Evolutionary conservation across 2,888 invertebrate species (phyloP).

Genomic region (Bugulina stolonifera): DNA sequence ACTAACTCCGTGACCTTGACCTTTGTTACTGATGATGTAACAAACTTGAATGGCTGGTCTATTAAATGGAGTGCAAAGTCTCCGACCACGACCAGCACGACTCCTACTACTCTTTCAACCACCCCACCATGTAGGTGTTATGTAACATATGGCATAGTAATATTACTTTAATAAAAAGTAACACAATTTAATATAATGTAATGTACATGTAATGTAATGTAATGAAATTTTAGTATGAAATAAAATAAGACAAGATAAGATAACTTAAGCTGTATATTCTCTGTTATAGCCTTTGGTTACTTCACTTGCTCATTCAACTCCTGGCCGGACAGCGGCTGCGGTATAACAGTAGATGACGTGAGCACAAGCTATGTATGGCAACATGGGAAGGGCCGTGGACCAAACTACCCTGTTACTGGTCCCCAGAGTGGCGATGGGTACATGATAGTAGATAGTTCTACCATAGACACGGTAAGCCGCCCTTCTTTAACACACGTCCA

Average conservation of each 20-base stretch:
- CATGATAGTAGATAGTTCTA: not conserved
- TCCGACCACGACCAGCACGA: not conserved
- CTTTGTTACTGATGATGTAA: not conserved
- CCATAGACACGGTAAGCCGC: not conserved
- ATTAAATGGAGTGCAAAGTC: not conserved
- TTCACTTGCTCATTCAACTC: not conserved
- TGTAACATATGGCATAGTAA: too few relatives aligned
- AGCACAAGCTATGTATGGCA: not conserved
- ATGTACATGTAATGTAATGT: too few relatives aligned
- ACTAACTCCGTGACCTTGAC: conserved; percentile 13
- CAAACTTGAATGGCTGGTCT: not conserved
- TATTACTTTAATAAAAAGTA: too few relatives aligned
- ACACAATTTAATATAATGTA: too few relatives aligned
- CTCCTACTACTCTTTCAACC: not conserved
- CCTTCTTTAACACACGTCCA: too few relatives aligned
- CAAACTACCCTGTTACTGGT: not conserved
- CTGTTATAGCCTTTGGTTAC: not conserved
- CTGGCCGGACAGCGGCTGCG: not conserved
- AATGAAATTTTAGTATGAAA: too few relatives aligned
- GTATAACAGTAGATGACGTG: not conserved
- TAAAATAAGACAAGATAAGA: too few relatives aligned
- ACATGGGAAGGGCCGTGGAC: not conserved
- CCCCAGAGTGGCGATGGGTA: conserved; percentile 15
- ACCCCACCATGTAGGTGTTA: not conserved
- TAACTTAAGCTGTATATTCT: too few relatives aligned